Evolutionary conservation across 2,113 vertebrate genomes (phyloP).

Genomic region (Peromyscus polionotus): DNA sequence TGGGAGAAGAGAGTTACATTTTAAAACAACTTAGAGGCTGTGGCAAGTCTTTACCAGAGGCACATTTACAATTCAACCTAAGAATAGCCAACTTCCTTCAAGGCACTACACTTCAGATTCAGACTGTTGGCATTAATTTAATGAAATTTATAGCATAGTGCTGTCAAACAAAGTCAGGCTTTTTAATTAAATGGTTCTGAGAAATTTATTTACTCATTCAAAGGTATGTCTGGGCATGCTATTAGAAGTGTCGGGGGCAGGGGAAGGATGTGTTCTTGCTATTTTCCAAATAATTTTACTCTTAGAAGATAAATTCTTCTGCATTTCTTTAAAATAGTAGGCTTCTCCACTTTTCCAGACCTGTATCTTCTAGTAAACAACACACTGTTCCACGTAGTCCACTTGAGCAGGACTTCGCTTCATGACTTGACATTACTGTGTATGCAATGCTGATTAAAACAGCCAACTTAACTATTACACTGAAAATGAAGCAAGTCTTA

Average conservation of each 20-base stretch:
- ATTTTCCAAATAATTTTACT: slow-evolving; percentile 55
- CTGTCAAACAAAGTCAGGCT: slow-evolving; percentile 74
- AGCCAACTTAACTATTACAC: slow-evolving; percentile 32
- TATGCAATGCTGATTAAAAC: neutral
- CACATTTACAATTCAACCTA: slow-evolving; percentile 71
- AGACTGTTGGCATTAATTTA: slow-evolving; percentile 73
- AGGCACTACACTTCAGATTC: slow-evolving; percentile 70
- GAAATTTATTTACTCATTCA: slow-evolving; percentile 82
- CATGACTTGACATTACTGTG: slow-evolving; percentile 12
- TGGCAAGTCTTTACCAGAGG: slow-evolving; percentile 55
- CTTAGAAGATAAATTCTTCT: slow-evolving; percentile 35
- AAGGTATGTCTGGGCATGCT: slow-evolving; percentile 47
- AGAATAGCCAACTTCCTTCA: slow-evolving; percentile 67
- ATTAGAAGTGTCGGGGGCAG: neutral
- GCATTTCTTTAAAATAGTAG: slow-evolving; percentile 8
- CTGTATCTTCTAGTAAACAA: slow-evolving; percentile 30
- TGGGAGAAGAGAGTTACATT: slow-evolving; percentile 70
- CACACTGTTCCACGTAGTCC: neutral
- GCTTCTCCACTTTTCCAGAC: slow-evolving; percentile 15
- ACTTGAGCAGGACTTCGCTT: slow-evolving; percentile 9
- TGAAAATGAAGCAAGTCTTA: slow-evolving; percentile 68
- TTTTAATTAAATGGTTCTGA: slow-evolving; percentile 81
- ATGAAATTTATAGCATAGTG: slow-evolving; percentile 64
- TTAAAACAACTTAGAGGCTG: slow-evolving; percentile 75
- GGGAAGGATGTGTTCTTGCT: neutral